These are phyloP conservation scores for Melipona beecheii DNA, from an alignment of 2,888 invertebrate species.

Conservation along the genomic window DNA sequence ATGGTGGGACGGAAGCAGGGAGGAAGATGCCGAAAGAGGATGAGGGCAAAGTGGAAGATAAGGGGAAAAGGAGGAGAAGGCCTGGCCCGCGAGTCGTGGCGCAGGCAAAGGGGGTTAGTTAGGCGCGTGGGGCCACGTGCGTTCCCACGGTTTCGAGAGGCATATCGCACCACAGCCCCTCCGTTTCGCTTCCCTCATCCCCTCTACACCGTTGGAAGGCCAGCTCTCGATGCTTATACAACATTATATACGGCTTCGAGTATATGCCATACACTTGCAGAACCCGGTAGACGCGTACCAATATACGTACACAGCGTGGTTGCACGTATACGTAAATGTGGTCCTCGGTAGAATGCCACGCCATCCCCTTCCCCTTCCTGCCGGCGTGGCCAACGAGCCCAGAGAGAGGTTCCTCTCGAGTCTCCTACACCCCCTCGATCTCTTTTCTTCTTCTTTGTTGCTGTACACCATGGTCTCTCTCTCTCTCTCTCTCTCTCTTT, in stretches of 20 bases:
- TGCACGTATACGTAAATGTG: not conserved
- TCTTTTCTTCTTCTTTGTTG: conserved; percentile 18
- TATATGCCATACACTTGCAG: conserved; percentile 59
- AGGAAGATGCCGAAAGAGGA: not conserved
- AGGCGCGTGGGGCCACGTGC: conserved; percentile 83
- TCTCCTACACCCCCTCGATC: conserved; percentile 60
- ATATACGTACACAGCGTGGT: not conserved
- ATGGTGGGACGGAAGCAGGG: conserved; percentile 6
- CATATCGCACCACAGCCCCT: conserved; percentile 81
- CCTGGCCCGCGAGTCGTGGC: conserved; percentile 42
- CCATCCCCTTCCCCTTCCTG: conserved; percentile 43
- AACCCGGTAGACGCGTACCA: conserved; percentile 28
- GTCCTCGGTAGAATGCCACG: conserved; percentile 38
- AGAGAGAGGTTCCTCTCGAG: conserved; percentile 34
- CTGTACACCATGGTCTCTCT: conserved; percentile 48
- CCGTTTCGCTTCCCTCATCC: conserved; percentile 69
- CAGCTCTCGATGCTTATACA: conserved; percentile 66
- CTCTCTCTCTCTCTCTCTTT: conserved; percentile 6
- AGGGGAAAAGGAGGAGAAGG: conserved; percentile 46
- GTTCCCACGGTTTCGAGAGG: conserved; percentile 83
- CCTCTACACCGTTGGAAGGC: conserved; percentile 47
- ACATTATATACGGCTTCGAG: conserved; percentile 64
- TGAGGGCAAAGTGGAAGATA: conserved; percentile 37
- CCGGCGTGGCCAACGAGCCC: conserved; percentile 31
- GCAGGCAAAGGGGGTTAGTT: conserved; percentile 78